Evolutionary conservation across 2,113 vertebrate species (phyloP).

Genomic region (Fulica atra): DNA sequence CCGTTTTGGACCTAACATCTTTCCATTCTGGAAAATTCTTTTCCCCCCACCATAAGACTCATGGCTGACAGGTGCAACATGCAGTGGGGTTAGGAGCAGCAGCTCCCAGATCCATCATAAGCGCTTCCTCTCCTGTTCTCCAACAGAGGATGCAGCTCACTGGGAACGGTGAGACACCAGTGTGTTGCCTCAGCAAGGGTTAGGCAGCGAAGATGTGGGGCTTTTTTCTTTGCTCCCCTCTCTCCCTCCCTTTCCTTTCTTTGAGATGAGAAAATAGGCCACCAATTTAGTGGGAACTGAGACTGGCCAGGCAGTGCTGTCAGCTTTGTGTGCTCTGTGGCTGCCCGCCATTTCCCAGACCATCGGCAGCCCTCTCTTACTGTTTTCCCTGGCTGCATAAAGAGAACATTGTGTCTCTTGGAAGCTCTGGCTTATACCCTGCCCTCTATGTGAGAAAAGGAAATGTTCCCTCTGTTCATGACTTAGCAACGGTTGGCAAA

Average conservation of each 20-base stretch:
- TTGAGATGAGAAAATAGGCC: constrained; percentile 46
- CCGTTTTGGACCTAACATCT: neutral
- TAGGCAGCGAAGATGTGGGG: neutral
- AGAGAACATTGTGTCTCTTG: constrained; percentile 56
- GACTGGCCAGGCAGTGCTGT: neutral
- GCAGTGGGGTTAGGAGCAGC: neutral
- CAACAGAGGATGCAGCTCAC: neutral
- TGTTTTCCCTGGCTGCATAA: constrained; percentile 34
- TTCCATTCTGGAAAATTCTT: neutral
- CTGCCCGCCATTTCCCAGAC: constrained; percentile 60
- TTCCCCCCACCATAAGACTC: neutral
- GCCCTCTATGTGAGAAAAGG: constrained; percentile 43
- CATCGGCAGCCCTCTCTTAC: neutral
- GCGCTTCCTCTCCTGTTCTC: neutral
- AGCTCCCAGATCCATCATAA: neutral
- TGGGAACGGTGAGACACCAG: neutral
- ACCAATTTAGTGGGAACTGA: constrained; percentile 11
- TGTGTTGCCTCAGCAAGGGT: neutral
- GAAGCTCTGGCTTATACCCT: constrained; percentile 29
- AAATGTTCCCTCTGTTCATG: constrained; percentile 36
- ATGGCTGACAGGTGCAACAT: neutral
- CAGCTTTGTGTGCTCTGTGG: constrained; percentile 25
- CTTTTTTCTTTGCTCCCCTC: neutral
- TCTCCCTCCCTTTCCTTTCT: constrained; percentile 8
- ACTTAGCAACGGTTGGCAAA: constrained; percentile 62